These are phyloP conservation scores for Theristus sp. DNA, from an alignment of 2,888 invertebrate species.

Conservation along the genomic window DNA sequence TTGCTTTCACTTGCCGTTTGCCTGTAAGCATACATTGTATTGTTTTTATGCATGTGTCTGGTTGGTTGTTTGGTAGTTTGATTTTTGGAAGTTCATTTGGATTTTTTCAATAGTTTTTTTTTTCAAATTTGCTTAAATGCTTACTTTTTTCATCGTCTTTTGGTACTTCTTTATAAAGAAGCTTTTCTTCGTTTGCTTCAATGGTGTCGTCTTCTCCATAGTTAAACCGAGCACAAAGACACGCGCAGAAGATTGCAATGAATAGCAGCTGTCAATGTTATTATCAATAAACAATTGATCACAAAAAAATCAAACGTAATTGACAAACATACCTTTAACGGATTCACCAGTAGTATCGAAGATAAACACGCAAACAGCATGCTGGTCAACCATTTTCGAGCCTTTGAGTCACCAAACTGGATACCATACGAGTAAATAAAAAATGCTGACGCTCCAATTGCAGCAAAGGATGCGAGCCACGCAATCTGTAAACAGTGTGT, in stretches of 20 bases:
- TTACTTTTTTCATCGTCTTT: too few relatives aligned
- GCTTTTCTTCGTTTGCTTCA: background rate
- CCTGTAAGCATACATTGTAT: too few relatives aligned
- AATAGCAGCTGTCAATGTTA: background rate
- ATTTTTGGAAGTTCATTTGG: too few relatives aligned
- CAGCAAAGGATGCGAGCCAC: slow-evolving; percentile 32
- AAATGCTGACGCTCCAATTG: slow-evolving; percentile 29
- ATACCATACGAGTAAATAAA: slow-evolving; percentile 36
- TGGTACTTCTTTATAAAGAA: too few relatives aligned
- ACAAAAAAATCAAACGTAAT: background rate
- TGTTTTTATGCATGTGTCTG: too few relatives aligned
- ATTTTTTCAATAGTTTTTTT: too few relatives aligned
- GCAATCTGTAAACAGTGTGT: slow-evolving; percentile 13
- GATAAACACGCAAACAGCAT: slow-evolving; percentile 35
- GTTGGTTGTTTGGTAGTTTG: too few relatives aligned
- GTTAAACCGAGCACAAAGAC: background rate
- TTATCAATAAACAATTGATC: background rate
- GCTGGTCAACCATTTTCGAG: slow-evolving; percentile 36
- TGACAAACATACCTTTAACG: slow-evolving; percentile 36
- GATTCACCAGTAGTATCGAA: slow-evolving; percentile 36
- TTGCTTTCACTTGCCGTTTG: too few relatives aligned
- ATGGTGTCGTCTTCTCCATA: background rate
- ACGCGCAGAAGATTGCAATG: background rate
- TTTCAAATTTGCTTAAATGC: too few relatives aligned
- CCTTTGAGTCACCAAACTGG: slow-evolving; percentile 34